Conservation (phyloP, 2,888 invertebrate genomes). For the Thecocarcelia acutangulata region DNA sequence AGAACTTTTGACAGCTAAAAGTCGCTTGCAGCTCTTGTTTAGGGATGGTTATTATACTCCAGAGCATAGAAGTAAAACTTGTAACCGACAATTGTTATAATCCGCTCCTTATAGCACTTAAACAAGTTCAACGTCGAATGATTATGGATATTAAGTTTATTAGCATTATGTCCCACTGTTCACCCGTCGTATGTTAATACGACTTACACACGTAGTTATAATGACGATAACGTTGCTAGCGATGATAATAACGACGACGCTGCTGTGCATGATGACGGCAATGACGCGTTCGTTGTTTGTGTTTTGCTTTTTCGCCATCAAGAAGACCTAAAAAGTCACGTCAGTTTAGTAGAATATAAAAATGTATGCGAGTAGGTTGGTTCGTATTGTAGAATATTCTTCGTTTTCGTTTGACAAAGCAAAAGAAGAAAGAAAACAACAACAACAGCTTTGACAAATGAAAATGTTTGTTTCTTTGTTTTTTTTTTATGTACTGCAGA, state of each 20-base stretch:
- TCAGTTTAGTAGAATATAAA: conserved; percentile 64
- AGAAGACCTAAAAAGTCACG: conserved; percentile 69
- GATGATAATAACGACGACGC: conserved; percentile 27
- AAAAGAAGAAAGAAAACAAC: no score
- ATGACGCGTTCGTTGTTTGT: conserved; percentile 41
- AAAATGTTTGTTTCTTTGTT: background rate
- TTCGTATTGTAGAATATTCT: conserved; percentile 40
- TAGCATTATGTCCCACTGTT: conserved; percentile 15
- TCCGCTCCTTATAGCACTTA: no score
- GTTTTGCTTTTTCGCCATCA: conserved; percentile 36
- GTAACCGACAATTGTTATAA: no score
- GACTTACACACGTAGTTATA: conserved; percentile 7
- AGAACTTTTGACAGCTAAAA: no score
- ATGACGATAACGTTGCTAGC: conserved; percentile 34
- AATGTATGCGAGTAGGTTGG: conserved; percentile 47
- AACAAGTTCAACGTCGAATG: no score
- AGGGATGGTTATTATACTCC: no score
- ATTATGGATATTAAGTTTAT: no score
- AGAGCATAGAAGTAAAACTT: no score
- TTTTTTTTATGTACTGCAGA: background rate
- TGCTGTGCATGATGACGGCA: conserved; percentile 40
- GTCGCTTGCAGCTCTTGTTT: no score
- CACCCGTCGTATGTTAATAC: background rate
- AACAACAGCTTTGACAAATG: background rate
- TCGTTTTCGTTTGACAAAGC: background rate